Evolutionary conservation across 2,797 vertebrate genomes (phyloP).

Genomic region (Hydrophis major): DNA sequence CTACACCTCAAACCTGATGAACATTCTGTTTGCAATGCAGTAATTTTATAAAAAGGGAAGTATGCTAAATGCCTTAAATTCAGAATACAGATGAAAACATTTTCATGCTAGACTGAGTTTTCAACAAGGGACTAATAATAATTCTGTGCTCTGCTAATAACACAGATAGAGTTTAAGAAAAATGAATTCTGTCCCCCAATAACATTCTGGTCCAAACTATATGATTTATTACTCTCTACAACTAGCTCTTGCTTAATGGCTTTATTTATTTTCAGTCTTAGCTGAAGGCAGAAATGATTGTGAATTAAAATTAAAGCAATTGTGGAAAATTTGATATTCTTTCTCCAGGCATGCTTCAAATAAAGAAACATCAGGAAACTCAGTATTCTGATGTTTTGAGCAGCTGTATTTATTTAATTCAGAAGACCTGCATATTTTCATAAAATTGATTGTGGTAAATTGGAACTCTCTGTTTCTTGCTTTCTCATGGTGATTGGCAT

Average conservation of each 20-base stretch:
- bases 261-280: background rate
- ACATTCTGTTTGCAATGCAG: background rate
- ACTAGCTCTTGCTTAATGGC: background rate
- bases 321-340: background rate
- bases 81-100: background rate
- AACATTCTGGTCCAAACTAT: background rate
- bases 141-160: background rate
- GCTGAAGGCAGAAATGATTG: background rate
- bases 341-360: background rate
- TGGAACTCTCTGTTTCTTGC: background rate
- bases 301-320: background rate
- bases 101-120: background rate
- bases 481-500: background rate
- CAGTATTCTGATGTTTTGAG: background rate
- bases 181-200: background rate
- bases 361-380: background rate
- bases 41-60: background rate
- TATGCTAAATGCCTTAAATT: background rate
- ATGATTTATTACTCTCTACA: background rate
- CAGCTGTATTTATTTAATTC: constrained; percentile 9
- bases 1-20: background rate
- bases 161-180: background rate
- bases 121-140: background rate
- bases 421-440: background rate
- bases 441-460: background rate